Percentiles rank a stretch among this genome's conserved stretches.
These are phyloP conservation scores for Amphimedon queenslandica DNA, from an alignment of 37 sponge, comb jelly and placozoan genomes.

Conservation along the genomic window DNA sequence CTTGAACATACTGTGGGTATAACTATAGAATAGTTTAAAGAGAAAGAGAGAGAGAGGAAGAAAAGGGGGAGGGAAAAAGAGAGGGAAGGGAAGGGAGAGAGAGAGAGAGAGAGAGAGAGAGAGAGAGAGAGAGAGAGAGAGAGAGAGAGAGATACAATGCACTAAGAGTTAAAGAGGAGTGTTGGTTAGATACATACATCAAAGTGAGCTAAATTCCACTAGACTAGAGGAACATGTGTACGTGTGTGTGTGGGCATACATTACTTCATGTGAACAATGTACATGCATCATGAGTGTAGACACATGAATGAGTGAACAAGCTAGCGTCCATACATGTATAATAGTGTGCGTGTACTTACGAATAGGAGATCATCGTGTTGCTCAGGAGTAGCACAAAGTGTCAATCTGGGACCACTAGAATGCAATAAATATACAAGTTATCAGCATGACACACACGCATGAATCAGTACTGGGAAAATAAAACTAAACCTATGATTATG, in stretches of 20 bases:
- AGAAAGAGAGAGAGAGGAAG: not conserved
- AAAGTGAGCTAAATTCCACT: no score
- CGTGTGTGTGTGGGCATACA: no score
- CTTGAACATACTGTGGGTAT: conserved; percentile 39
- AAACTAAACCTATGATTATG: not conserved
- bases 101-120: not conserved
- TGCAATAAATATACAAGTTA: not conserved
- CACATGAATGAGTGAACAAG: no score
- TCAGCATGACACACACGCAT: not conserved
- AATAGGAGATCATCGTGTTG: conserved; percentile 55
- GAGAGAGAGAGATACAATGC: no score
- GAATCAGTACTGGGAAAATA: not conserved
- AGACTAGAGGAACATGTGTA: no score
- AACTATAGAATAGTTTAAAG: conserved; percentile 18
- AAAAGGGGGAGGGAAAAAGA: not conserved
- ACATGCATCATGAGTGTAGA: no score
- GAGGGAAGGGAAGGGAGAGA: not conserved
- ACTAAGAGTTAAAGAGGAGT: no score
- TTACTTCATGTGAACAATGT: no score
- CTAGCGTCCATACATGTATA: not conserved
- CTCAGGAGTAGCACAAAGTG: conserved; percentile 31
- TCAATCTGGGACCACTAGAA: conserved; percentile 30
- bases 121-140: no score
- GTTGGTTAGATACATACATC: no score
- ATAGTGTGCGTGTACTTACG: conserved; percentile 35